Evolutionary conservation across 2,888 invertebrate genomes (phyloP).

Genomic region (Acanthosoma haemorrhoidale): DNA sequence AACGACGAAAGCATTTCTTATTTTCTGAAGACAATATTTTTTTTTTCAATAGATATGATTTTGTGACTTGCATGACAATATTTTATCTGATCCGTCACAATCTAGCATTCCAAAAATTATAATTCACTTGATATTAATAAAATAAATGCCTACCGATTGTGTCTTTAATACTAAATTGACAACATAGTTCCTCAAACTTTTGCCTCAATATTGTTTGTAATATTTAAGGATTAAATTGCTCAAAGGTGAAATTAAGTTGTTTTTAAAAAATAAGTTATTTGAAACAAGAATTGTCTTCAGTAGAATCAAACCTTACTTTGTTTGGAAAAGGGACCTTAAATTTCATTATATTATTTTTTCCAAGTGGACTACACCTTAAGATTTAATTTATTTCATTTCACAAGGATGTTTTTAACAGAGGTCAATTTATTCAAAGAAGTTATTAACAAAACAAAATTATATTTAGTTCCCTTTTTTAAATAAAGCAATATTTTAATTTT

Average conservation of each 20-base stretch:
- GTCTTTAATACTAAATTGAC: background rate
- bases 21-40: too few relatives aligned
- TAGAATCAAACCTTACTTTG: background rate
- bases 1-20: too few relatives aligned
- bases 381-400: background rate
- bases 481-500: background rate
- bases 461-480: slow-evolving; percentile 3
- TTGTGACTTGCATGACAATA: too few relatives aligned
- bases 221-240: slow-evolving; percentile 8
- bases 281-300: background rate
- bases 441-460: too few relatives aligned
- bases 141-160: too few relatives aligned
- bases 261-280: background rate
- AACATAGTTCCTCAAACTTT: background rate
- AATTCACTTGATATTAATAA: too few relatives aligned
- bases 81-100: too few relatives aligned
- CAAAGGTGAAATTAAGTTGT: slow-evolving; percentile 14
- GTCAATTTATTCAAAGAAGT: background rate
- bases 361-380: too few relatives aligned
- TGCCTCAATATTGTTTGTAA: slow-evolving; percentile 1
- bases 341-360: too few relatives aligned
- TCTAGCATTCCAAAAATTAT: too few relatives aligned
- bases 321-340: background rate
- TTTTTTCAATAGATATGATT: too few relatives aligned
- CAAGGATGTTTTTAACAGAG: background rate